Base-by-base conservation (phyloP, 2,888 invertebrate species). In the Strigamia maritima region DNA sequence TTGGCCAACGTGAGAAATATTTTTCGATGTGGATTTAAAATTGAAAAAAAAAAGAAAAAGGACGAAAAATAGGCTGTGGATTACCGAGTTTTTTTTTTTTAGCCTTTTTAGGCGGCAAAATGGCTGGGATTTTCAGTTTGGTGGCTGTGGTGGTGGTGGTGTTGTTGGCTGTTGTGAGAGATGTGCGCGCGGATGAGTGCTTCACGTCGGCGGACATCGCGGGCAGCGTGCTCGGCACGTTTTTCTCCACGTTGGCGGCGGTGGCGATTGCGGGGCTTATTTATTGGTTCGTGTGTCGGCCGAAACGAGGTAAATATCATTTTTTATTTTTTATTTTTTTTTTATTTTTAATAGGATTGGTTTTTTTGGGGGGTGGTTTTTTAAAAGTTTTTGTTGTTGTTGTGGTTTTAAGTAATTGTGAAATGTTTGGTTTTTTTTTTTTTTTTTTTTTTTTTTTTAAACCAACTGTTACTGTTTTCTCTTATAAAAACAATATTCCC, bases 191-290 rank as follows among this genome's bases (percentile, higher is more conserved):
- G 31, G 38, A 76, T 7, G 76, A 26, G 22, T 91, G 91, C 86
- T 91, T 90, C 87, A 90, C 90, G 83, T 89, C 90, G 83, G 92
- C 91, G 82, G 91, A 91, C 84, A 89, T 93, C 81, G 91, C 91
- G 80, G 90, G 91, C 80, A 90, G 92, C 82, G 91, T 92, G 81
- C 88, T 92, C 82, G 90, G 92, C 83, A 91, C 92, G 82, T 90
- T 92, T 84, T 84, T 92, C 82, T 89, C 89, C 82, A 91, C 91
- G 82, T 86, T 90, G 80, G 85, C 91, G 79, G 86, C 92, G 80
- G 87, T 90, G 49, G 90, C 87, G 79, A 87, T 89, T 60, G 88
- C 44, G 22, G 28, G 70, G 19, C 6, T 80, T 54, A 3, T 77
- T 40, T 70, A 79, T 79, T 40, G 79, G 65, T 49, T 81, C 54